phyloP scores from a whole-genome alignment of 1,140 invertebrate genomes.

The Hydropsyche tenuis region DNA sequence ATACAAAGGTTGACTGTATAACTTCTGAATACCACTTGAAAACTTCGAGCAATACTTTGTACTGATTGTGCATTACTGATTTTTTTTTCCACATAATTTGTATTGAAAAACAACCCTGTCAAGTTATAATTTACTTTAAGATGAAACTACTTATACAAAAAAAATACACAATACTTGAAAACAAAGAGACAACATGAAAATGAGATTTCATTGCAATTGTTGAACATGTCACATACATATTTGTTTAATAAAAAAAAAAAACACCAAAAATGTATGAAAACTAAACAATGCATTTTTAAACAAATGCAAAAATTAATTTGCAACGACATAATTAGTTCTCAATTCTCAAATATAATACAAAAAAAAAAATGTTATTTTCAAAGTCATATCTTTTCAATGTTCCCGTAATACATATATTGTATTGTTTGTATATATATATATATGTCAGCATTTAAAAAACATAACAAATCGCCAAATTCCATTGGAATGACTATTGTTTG shows the following conservation, averaged over 20 bases:
- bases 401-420: too few species aligned
- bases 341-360: too few species aligned
- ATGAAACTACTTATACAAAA: not conserved
- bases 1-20: not conserved
- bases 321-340: too few species aligned
- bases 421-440: too few species aligned
- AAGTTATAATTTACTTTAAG: not conserved
- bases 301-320: conserved; percentile 25
- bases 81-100: not conserved
- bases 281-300: conserved; percentile 4
- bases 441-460: too few species aligned
- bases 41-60: not conserved
- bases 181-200: not conserved
- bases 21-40: not conserved
- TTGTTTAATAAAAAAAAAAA: not conserved
- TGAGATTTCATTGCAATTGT: not conserved
- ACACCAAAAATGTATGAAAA: not conserved
- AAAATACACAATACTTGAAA: not conserved
- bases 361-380: too few species aligned
- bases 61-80: conserved; percentile 14
- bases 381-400: too few species aligned
- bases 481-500: too few species aligned
- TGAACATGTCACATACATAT: not conserved
- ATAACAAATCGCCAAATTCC: too few species aligned
- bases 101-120: not conserved